Evolutionary conservation across 2,888 invertebrate species (phyloP).

Genomic region (Drosophila borealis): DNA sequence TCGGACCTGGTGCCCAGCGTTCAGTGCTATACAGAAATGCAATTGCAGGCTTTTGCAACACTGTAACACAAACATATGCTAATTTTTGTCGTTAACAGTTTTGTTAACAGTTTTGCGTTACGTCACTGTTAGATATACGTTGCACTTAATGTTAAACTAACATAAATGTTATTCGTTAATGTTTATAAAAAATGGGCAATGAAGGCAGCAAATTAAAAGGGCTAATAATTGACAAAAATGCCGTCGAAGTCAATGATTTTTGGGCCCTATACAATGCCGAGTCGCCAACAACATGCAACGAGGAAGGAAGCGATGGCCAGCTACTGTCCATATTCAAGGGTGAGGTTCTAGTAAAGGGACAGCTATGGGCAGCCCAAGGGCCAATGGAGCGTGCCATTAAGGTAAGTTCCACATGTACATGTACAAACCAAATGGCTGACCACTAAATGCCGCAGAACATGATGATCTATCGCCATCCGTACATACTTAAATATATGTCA

Average conservation of each 20-base stretch:
- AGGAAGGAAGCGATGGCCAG: conserved; percentile 86
- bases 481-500: conserved; percentile 92
- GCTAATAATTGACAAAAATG: conserved; percentile 89
- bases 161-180: conserved; percentile 26
- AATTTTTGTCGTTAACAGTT: conserved; percentile 4
- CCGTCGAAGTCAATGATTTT: conserved; percentile 91
- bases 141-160: conserved; percentile 1
- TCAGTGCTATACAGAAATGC: conserved; percentile 11
- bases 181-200: conserved; percentile 89
- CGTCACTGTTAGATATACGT: conserved; percentile 21
- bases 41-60: conserved; percentile 4
- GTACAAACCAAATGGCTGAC: not conserved
- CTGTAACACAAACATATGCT: conserved; percentile 1
- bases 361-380: conserved; percentile 87
- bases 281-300: conserved; percentile 82
- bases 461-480: conserved; percentile 94
- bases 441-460: conserved; percentile 87
- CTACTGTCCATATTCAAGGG: conserved; percentile 91
- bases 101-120: conserved; percentile 4
- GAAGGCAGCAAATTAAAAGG: conserved; percentile 90
- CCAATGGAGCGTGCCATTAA: conserved; percentile 92
- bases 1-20: not conserved
- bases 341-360: conserved; percentile 87
- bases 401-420: conserved; percentile 85
- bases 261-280: conserved; percentile 88